These are phyloP conservation scores for Butorides virescens DNA, from an alignment of 2,113 vertebrate genomes.

Conservation along the genomic window DNA sequence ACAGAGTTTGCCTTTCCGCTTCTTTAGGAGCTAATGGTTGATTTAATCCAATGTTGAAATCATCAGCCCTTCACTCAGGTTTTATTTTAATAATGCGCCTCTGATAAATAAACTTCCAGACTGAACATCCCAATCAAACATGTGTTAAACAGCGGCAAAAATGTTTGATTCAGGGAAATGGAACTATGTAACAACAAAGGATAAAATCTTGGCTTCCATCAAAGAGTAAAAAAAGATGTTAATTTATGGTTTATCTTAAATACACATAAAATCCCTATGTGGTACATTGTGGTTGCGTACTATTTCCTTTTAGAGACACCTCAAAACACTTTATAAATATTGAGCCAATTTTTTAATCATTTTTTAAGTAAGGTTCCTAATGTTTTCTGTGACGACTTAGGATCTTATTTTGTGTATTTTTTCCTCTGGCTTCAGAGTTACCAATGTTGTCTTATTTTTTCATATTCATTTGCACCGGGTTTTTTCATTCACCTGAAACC, in stretches of 20 bases:
- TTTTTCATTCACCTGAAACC: not conserved
- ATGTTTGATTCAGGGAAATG: not conserved
- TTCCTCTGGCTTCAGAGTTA: not conserved
- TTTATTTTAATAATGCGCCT: not conserved
- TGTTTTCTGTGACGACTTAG: not conserved
- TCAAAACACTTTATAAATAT: not conserved
- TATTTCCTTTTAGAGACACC: not conserved
- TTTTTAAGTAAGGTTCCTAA: not conserved
- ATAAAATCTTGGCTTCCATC: not conserved
- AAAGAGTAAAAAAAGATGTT: not conserved
- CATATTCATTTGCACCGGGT: not conserved
- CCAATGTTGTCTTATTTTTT: not conserved
- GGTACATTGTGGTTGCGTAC: not conserved
- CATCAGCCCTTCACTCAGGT: not conserved
- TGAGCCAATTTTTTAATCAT: not conserved
- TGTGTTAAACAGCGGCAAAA: not conserved
- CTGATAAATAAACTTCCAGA: conserved; percentile 10
- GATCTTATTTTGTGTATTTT: not conserved
- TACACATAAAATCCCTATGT: not conserved
- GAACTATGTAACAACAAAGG: not conserved
- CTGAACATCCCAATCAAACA: not conserved
- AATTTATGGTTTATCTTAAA: not conserved
- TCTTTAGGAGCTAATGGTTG: conserved; percentile 12
- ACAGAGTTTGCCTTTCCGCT: not conserved
- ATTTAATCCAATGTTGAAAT: conserved; percentile 17